Percentiles rank a stretch among this genome's conserved stretches.
Conservation (phyloP, 2,113 vertebrate genomes). For the Trochalopteron elliotii region DNA sequence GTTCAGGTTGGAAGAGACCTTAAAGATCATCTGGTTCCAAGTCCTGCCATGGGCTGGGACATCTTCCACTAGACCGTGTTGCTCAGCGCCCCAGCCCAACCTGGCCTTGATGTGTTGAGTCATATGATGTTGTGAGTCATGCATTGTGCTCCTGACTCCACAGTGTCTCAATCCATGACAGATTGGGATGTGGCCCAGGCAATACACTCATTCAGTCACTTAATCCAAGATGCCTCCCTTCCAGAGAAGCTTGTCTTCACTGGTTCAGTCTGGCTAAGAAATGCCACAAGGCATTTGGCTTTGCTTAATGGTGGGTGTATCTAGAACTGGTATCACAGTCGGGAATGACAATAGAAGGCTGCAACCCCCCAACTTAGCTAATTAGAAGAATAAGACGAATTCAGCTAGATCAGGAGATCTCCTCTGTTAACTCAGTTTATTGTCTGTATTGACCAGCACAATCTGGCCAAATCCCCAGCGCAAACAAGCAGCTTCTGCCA, state of each 20-base stretch:
- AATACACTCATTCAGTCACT: neutral
- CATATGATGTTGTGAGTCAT: neutral
- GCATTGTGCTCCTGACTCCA: neutral
- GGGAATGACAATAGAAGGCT: neutral
- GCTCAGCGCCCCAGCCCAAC: neutral
- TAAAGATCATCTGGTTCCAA: neutral
- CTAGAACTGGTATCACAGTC: neutral
- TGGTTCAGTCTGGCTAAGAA: neutral
- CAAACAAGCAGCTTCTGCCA: constrained; percentile 60
- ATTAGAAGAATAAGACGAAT: neutral
- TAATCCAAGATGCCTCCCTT: neutral
- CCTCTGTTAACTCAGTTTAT: constrained; percentile 25
- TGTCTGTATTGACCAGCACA: constrained; percentile 57
- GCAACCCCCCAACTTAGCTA: neutral
- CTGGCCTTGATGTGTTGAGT: neutral
- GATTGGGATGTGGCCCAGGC: neutral
- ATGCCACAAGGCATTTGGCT: neutral
- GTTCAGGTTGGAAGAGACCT: neutral
- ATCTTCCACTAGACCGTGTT: neutral
- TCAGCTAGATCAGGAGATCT: neutral
- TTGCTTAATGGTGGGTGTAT: neutral
- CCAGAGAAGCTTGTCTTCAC: neutral
- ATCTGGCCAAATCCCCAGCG: constrained; percentile 61
- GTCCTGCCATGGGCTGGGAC: neutral
- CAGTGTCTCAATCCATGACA: neutral